phyloP scores from a whole-genome alignment of 2,888 invertebrate genomes.

The Anoplius nigerrimus region DNA sequence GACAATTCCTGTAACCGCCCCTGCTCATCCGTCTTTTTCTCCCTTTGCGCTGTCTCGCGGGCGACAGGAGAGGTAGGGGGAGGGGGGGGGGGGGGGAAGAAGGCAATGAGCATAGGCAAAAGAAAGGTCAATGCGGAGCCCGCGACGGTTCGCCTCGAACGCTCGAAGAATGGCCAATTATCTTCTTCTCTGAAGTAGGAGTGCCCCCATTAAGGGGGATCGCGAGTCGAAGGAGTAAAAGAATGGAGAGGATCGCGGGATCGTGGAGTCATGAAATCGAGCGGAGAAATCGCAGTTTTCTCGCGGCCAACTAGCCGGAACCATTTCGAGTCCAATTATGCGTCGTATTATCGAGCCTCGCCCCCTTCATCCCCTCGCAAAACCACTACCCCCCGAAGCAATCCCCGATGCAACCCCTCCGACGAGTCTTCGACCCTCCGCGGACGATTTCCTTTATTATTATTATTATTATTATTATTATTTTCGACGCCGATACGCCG shows the following conservation, averaged over 20 bases:
- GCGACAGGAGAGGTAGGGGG: conserved; percentile 7
- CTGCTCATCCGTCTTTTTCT: conserved; percentile 29
- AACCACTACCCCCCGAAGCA: too few species aligned
- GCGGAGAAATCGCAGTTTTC: conserved; percentile 16
- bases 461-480: too few species aligned
- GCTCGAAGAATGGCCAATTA: conserved; percentile 49
- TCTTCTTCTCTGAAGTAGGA: conserved; percentile 48
- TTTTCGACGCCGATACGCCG: too few species aligned
- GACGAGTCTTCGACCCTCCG: too few species aligned
- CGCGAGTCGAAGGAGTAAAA: conserved; percentile 6
- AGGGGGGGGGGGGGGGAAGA: conserved; percentile 40
- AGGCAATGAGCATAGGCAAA: conserved; percentile 34
- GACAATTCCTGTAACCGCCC: conserved; percentile 9
- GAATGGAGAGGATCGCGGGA: conserved; percentile 9
- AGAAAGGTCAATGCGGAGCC: conserved; percentile 47
- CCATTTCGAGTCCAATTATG: conserved; percentile 4
- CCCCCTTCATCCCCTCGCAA: too few species aligned
- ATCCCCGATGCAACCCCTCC: too few species aligned
- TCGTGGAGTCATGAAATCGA: conserved; percentile 24
- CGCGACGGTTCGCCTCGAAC: conserved; percentile 25
- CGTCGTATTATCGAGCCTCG: neutral
- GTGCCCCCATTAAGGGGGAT: conserved; percentile 34
- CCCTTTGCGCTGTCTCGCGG: conserved; percentile 15
- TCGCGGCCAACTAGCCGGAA: conserved; percentile 3
- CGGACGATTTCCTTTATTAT: too few species aligned